Evolutionary conservation across 2,797 vertebrate genomes (phyloP).

Genomic region (Halcyon chelicuti): DNA sequence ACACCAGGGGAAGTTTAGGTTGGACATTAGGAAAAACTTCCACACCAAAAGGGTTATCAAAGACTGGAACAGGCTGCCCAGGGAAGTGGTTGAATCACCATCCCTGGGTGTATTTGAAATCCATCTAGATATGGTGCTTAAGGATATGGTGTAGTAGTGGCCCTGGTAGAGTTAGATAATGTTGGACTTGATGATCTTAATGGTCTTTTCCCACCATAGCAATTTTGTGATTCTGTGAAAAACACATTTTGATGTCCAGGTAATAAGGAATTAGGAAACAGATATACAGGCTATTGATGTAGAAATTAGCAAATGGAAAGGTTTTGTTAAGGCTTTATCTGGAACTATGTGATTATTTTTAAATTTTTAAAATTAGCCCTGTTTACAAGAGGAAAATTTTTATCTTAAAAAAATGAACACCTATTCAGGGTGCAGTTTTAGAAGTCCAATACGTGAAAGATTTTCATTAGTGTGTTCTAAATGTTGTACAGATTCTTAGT

Average conservation of each 20-base stretch:
- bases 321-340: neutral
- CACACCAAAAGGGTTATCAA: too few species aligned
- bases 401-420: neutral
- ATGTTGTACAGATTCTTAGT: neutral
- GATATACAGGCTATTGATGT: neutral
- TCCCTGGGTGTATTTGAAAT: too few species aligned
- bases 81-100: too few species aligned
- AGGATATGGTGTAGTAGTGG: too few species aligned
- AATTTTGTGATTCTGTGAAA: neutral
- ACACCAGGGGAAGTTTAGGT: too few species aligned
- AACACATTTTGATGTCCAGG: neutral
- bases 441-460: neutral
- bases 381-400: neutral
- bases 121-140: too few species aligned
- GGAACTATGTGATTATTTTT: neutral
- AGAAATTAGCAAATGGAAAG: neutral
- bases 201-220: too few species aligned
- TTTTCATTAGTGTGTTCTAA: neutral
- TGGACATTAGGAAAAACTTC: too few species aligned
- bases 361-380: neutral
- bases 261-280: neutral
- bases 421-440: neutral
- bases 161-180: too few species aligned
- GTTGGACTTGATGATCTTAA: too few species aligned
- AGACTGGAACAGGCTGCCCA: too few species aligned